Evolutionary conservation across 2,888 invertebrate genomes (phyloP).

Genomic region (Drosophila stalkeri): DNA sequence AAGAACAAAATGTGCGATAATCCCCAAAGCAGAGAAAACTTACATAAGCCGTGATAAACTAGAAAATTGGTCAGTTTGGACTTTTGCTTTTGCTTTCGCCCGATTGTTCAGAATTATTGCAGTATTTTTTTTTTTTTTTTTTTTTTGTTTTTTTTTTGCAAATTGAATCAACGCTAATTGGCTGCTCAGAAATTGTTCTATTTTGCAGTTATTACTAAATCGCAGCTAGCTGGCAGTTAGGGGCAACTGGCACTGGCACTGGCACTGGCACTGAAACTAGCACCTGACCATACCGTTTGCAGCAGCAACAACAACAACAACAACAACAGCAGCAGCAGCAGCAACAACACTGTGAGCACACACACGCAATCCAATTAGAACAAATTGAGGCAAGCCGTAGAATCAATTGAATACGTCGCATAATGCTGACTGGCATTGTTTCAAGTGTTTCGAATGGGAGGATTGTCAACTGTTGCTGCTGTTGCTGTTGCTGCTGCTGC

Average conservation of each 20-base stretch:
- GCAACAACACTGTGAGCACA: conserved; percentile 25
- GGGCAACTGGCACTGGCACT: conserved; percentile 37
- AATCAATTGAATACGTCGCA: conserved; percentile 51
- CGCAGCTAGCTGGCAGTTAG: conserved; percentile 35
- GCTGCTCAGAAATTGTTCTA: conserved; percentile 28
- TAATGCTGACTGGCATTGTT: conserved; percentile 51
- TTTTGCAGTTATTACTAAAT: conserved; percentile 46
- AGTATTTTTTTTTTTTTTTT: conserved; percentile 51
- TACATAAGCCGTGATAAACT: conserved; percentile 39
- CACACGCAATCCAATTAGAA: conserved; percentile 70
- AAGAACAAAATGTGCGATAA: background rate
- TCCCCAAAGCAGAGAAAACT: conserved; percentile 7
- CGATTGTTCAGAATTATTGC: conserved; percentile 17
- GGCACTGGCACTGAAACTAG: conserved; percentile 42
- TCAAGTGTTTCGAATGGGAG: conserved; percentile 18
- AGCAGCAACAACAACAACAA: conserved; percentile 18
- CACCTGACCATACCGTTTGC: conserved; percentile 36
- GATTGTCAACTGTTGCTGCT: background rate
- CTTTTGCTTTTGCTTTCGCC: conserved; percentile 12
- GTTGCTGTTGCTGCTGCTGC: background rate
- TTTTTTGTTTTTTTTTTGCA: conserved; percentile 59
- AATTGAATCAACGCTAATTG: conserved; percentile 77
- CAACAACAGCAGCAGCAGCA: conserved; percentile 14
- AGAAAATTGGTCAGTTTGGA: conserved; percentile 33
- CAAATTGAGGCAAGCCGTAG: conserved; percentile 44